phyloP scores from a whole-genome alignment of 2,113 vertebrate species.

The Rhynchomys soricoides region DNA sequence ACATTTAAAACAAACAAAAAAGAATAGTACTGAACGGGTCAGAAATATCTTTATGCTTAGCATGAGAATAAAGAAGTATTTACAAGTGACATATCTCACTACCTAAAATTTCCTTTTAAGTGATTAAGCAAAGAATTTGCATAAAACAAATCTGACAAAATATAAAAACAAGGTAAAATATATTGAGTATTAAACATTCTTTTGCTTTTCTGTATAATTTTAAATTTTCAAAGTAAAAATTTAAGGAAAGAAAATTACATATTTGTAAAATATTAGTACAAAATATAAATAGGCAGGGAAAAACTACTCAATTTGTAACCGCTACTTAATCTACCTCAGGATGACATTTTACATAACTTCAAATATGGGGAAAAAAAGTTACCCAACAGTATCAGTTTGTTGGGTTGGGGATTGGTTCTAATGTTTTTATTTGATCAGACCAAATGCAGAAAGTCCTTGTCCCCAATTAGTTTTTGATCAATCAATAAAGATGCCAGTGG shows the following conservation, averaged over 20 bases:
- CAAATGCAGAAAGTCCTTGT: no score
- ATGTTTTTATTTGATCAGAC: no score
- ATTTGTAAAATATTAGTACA: slow-evolving; percentile 35
- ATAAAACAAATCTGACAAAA: slow-evolving; percentile 34
- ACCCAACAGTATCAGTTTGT: neutral
- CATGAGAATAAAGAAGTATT: slow-evolving; percentile 29
- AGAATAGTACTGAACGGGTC: neutral
- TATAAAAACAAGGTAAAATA: slow-evolving; percentile 25
- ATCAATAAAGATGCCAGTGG: no score
- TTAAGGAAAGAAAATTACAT: neutral
- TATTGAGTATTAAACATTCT: slow-evolving; percentile 1
- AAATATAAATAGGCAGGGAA: slow-evolving; percentile 23
- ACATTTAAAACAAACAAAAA: no score
- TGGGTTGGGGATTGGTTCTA: no score
- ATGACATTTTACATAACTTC: slow-evolving; percentile 35
- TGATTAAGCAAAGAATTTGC: slow-evolving; percentile 21
- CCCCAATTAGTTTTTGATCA: no score
- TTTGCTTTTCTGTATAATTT: slow-evolving; percentile 6
- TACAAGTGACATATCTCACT: neutral
- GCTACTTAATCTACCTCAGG: slow-evolving; percentile 21
- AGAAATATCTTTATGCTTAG: neutral
- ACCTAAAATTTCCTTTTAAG: slow-evolving; percentile 41
- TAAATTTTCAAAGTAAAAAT: slow-evolving; percentile 33
- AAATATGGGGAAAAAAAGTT: neutral
- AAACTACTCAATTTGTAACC: slow-evolving; percentile 12